Conservation (phyloP, 23 tunicate species). For the Trididemnum clinides region DNA sequence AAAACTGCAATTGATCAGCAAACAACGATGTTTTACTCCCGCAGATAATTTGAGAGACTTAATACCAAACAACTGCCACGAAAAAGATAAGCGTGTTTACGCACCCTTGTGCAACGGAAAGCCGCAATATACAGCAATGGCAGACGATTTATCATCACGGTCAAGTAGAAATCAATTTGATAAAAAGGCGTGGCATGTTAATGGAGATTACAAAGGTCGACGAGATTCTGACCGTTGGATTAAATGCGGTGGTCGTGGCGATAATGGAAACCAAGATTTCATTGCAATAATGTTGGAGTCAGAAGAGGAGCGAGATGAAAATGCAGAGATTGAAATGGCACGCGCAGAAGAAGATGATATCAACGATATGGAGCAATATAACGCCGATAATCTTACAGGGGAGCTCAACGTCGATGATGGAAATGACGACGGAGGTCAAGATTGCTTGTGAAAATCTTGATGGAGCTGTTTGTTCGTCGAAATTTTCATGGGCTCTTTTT, state of each 20-base stretch:
- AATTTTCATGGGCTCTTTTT: too few species aligned
- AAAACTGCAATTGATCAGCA: neutral
- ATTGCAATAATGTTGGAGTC: conserved; percentile 48
- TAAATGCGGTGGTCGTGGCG: neutral
- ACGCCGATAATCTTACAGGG: neutral
- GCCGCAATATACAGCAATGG: neutral
- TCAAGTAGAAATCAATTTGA: neutral
- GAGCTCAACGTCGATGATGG: neutral
- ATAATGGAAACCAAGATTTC: neutral
- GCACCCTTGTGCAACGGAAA: neutral
- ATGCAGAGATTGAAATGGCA: conserved; percentile 26
- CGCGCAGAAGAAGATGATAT: conserved; percentile 33
- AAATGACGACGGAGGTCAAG: conserved; percentile 31
- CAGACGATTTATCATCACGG: neutral
- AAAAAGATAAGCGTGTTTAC: neutral
- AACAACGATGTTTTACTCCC: neutral
- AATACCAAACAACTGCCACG: neutral
- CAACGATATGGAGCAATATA: conserved; percentile 22
- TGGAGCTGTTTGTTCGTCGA: too few species aligned
- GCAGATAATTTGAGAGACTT: neutral
- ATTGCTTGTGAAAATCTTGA: too few species aligned
- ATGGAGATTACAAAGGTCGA: neutral
- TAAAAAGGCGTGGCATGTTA: neutral
- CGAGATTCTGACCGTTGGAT: neutral
- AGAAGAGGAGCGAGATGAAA: conserved; percentile 45